A percentile compares a stretch with the other conserved stretches of the same genome.
These are phyloP conservation scores for Malurus elegans DNA, from an alignment of 2,113 vertebrate genomes.

Conservation along the genomic window DNA sequence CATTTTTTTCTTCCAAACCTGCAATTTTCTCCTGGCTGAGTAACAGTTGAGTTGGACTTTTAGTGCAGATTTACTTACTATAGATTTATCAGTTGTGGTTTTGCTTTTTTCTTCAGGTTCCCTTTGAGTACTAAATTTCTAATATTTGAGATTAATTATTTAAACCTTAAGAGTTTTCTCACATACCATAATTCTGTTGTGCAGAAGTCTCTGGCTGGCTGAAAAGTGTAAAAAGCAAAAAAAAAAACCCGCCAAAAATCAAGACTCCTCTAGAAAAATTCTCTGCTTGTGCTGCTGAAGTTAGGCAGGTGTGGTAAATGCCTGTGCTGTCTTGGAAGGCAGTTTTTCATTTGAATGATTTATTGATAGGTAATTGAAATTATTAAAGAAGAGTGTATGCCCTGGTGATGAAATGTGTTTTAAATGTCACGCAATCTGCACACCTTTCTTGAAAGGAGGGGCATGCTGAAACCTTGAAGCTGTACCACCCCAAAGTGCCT, in stretches of 20 bases:
- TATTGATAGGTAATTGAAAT: background rate
- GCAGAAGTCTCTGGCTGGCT: background rate
- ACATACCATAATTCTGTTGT: background rate
- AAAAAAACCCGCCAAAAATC: background rate
- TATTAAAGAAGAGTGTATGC: background rate
- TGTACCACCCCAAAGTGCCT: background rate
- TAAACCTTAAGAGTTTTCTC: background rate
- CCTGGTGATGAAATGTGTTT: background rate
- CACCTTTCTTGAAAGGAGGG: background rate
- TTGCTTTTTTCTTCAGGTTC: background rate
- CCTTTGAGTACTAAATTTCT: background rate
- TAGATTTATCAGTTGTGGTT: background rate
- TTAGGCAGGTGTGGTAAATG: background rate
- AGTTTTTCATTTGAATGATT: background rate
- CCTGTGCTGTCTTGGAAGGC: background rate
- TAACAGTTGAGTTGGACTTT: background rate
- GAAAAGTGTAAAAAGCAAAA: background rate
- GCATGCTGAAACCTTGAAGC: background rate
- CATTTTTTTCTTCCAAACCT: background rate
- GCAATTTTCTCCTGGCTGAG: background rate
- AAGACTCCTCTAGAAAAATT: background rate
- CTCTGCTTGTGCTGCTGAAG: background rate
- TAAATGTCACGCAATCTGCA: background rate
- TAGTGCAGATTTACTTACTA: background rate
- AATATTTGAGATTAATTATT: background rate